Conservation (phyloP, 2,113 vertebrate species). For the crab-eating macaque (Macaca fascicularis) region DNA sequence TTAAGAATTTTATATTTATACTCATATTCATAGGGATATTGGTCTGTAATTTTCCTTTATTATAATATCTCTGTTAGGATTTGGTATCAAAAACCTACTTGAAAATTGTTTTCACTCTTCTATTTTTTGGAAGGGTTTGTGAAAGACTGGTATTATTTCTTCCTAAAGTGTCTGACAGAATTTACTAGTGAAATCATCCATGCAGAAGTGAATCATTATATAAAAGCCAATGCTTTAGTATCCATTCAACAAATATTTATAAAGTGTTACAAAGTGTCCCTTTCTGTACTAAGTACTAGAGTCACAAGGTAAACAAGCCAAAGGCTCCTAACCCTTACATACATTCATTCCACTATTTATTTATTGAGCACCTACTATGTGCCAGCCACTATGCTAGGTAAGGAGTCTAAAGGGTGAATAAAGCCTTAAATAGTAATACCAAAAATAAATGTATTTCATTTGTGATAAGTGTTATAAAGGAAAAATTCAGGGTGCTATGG, state of each 20-base stretch:
- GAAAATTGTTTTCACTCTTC: not conserved
- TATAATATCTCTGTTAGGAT: not conserved
- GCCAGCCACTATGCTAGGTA: not conserved
- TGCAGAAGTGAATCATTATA: not conserved
- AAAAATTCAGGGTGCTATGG: constrained; percentile 27
- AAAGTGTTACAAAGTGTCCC: not conserved
- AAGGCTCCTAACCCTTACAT: not conserved
- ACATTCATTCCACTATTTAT: not conserved
- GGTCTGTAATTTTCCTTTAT: not conserved
- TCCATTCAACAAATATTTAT: not conserved
- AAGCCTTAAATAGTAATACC: not conserved
- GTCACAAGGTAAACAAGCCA: not conserved
- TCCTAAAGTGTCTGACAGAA: not conserved
- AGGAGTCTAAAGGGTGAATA: not conserved
- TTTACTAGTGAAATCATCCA: not conserved
- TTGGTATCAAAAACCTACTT: not conserved
- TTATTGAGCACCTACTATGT: not conserved
- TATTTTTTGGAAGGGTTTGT: not conserved
- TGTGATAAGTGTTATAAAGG: not conserved
- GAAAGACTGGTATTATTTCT: not conserved
- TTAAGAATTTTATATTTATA: not conserved
- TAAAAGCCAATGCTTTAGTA: not conserved
- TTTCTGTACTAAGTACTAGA: not conserved
- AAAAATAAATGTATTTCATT: constrained; percentile 14
- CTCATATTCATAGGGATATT: not conserved